Evolutionary conservation across 2,797 vertebrate species (phyloP).

Genomic region (Mus spretus): DNA sequence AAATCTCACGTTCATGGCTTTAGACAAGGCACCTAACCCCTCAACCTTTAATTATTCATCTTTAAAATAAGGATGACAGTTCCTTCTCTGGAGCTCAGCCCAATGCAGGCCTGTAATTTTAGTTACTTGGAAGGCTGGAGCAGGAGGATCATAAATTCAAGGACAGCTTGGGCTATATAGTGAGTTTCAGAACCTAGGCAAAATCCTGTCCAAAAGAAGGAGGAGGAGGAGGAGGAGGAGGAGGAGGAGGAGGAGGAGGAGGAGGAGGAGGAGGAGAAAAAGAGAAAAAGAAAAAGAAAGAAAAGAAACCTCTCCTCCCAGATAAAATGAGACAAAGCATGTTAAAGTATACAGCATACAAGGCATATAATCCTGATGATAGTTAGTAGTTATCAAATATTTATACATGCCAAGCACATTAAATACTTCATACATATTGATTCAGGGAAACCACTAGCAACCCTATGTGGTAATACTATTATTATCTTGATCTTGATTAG

Average conservation of each 20-base stretch:
- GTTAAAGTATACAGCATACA: constrained; percentile 48
- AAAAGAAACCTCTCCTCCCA: not conserved
- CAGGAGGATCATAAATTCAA: not conserved
- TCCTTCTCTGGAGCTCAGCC: not conserved
- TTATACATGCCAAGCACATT: constrained; percentile 58
- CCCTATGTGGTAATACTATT: not conserved
- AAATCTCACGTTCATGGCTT: constrained; percentile 17
- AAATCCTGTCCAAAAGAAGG: not conserved
- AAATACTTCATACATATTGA: constrained; percentile 44
- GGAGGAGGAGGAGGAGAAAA: not conserved
- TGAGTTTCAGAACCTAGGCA: not conserved
- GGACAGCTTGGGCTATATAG: not conserved
- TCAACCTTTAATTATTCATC: constrained; percentile 41
- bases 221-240: no score
- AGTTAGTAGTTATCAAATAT: constrained; percentile 41
- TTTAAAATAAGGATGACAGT: constrained; percentile 54
- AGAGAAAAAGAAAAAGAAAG: not conserved
- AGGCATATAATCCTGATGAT: constrained; percentile 36
- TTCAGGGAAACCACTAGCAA: constrained; percentile 49
- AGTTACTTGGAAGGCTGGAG: not conserved
- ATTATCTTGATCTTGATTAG: constrained; percentile 61
- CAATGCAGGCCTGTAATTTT: not conserved
- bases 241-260: no score
- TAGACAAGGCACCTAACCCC: constrained; percentile 56
- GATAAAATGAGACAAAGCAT: constrained; percentile 63